A percentile compares a stretch with the other conserved stretches of the same genome.
These are phyloP conservation scores for Netelia virgata DNA, from an alignment of 2,888 invertebrate species.

Conservation along the genomic window DNA sequence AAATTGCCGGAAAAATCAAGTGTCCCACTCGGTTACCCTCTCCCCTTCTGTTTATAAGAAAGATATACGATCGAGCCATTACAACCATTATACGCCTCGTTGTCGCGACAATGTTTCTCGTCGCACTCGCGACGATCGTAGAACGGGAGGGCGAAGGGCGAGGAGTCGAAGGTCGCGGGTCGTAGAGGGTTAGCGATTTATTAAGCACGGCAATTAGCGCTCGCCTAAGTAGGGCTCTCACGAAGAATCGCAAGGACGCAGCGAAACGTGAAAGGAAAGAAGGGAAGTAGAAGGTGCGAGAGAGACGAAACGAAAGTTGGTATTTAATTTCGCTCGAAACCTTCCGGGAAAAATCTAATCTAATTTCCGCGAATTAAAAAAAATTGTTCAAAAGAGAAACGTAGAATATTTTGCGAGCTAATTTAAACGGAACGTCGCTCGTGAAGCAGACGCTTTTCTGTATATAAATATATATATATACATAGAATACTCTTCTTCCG, in stretches of 20 bases:
- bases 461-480: background rate
- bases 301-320: conserved; percentile 21
- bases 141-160: conserved; percentile 12
- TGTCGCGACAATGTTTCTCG: conserved; percentile 19
- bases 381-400: conserved; percentile 70
- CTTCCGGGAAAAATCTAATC: conserved; percentile 65
- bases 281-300: conserved; percentile 11
- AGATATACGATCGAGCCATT: conserved; percentile 29
- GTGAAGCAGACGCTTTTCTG: background rate
- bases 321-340: conserved; percentile 49
- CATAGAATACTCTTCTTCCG: background rate
- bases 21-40: background rate
- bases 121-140: conserved; percentile 21
- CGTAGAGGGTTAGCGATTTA: conserved; percentile 52
- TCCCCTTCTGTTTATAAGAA: background rate
- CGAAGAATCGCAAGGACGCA: conserved; percentile 16
- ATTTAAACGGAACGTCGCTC: conserved; percentile 52
- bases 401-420: conserved; percentile 52
- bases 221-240: conserved; percentile 23
- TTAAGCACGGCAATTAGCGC: conserved; percentile 69
- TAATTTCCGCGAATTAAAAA: conserved; percentile 71
- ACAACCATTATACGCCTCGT: conserved; percentile 21
- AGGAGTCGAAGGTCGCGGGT: conserved; percentile 49
- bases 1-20: background rate
- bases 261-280: conserved; percentile 18